A percentile compares a stretch with the other conserved stretches of the same genome.
phyloP scores from a whole-genome alignment of 2,797 vertebrate species.

The Xiphophorus birchmanni region DNA sequence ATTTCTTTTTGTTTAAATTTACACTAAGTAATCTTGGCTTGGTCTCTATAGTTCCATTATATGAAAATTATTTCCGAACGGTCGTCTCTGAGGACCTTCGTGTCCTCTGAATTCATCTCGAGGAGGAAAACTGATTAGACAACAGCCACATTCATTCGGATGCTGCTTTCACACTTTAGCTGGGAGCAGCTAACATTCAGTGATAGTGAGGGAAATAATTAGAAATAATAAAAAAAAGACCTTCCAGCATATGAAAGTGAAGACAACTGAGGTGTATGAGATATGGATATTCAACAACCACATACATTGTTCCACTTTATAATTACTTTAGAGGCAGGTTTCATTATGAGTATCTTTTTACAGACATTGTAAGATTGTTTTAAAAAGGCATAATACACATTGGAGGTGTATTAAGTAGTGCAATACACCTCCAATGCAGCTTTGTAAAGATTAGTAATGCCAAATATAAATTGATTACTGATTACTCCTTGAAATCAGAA shows the following conservation, averaged over 20 bases:
- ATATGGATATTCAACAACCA: not conserved
- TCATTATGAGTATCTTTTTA: not conserved
- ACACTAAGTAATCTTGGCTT: not conserved
- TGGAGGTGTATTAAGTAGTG: too few relatives aligned
- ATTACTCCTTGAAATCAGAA: too few relatives aligned
- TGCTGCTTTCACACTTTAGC: not conserved
- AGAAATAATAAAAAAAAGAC: not conserved
- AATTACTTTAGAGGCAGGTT: not conserved
- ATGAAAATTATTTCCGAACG: not conserved
- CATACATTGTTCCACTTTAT: not conserved
- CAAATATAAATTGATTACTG: too few relatives aligned
- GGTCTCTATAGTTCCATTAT: not conserved
- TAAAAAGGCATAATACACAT: too few relatives aligned
- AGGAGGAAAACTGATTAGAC: slow-evolving; percentile 5
- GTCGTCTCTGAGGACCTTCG: not conserved
- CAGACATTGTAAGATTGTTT: not conserved
- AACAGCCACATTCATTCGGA: not conserved
- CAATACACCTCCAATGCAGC: too few relatives aligned
- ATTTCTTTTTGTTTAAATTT: not conserved
- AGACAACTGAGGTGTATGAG: not conserved
- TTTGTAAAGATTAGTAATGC: too few relatives aligned
- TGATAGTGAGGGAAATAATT: not conserved
- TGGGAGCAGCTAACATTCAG: too few relatives aligned
- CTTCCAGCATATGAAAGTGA: not conserved
- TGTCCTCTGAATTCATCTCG: not conserved